Base-by-base conservation (phyloP, 2,113 vertebrate genomes). In the Tauraco erythrolophus region DNA sequence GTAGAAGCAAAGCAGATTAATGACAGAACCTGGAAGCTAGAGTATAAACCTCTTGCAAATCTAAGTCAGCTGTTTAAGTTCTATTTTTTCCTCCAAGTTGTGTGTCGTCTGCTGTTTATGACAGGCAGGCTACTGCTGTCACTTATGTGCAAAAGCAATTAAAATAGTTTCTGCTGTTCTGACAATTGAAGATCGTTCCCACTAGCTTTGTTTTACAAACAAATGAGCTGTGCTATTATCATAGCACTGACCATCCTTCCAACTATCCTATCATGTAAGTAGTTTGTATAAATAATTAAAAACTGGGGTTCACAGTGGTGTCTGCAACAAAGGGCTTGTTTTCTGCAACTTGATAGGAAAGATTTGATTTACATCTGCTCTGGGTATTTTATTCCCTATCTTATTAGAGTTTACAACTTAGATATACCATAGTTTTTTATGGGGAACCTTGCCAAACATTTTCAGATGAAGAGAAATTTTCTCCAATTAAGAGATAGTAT, bases 311-410 rank as follows among this genome's bases (percentile, higher is more conserved):
- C 96, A 95, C 74, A 79, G 70, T 84, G 74, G 88, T 89, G 82
- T 82, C 72, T 94, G 87, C 82, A 97, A 94, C 96, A 93, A 95
- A 75, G 87, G 93, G 88, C 94, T 98, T 97, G 96, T 98, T 97
- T 97, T 97, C 90, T 79, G 91, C 94, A 91, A 87, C 94, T 96
- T 96, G 97, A 97, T 97, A 92, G 91, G 86, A 95, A 96, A 93
- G 93, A 97, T 97, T 96, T 97, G 97, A 98, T 98, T 97, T 98
- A 98, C 94, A 97, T 97, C 97, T 97, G 97, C 92, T 97, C 89
- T 98, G 97, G 97, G 97, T 97, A 96, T 98, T 98, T 97, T 98
- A 98, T 97, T 98, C 97, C 97, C 97, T 85, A 88, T 97, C 97
- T 97, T 97, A 97, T 98, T 98, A 98, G 97, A 92, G 96, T 96